phyloP scores from a whole-genome alignment of 2,888 invertebrate genomes.

The Sinopyrophorus schimmeli region DNA sequence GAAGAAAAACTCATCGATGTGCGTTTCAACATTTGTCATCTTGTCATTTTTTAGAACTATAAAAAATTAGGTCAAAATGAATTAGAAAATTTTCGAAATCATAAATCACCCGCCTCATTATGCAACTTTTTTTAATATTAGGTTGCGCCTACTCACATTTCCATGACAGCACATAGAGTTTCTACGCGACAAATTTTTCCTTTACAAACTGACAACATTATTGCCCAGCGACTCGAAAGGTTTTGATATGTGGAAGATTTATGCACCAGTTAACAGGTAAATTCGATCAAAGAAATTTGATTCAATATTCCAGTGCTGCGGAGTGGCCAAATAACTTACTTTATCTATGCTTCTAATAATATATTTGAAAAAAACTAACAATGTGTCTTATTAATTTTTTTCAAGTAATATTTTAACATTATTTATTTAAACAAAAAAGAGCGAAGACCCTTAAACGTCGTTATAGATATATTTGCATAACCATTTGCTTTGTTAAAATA shows the following conservation, averaged over 20 bases:
- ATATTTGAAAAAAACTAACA: no score
- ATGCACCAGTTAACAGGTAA: slow-evolving; percentile 39
- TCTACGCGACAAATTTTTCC: slow-evolving; percentile 35
- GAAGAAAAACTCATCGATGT: no score
- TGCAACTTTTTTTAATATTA: slow-evolving; percentile 6
- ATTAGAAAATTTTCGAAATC: no score
- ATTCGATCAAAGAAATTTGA: slow-evolving; percentile 31
- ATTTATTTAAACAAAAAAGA: no score
- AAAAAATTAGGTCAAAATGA: no score
- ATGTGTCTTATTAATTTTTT: no score
- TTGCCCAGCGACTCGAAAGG: slow-evolving; percentile 43
- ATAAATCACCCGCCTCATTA: no score
- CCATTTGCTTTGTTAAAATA: slow-evolving; percentile 40
- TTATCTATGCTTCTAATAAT: slow-evolving; percentile 1
- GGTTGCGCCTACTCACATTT: slow-evolving; percentile 8
- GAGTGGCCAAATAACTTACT: slow-evolving; percentile 14
- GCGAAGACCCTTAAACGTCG: no score
- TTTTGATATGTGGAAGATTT: slow-evolving; percentile 43
- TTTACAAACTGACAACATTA: slow-evolving; percentile 38
- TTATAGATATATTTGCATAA: slow-evolving; percentile 2
- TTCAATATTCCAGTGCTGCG: slow-evolving; percentile 27
- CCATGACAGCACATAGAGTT: slow-evolving; percentile 14
- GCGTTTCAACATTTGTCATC: no score
- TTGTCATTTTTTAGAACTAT: no score
- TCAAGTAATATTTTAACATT: no score